Percentiles rank a stretch among this genome's conserved stretches.
phyloP scores from a whole-genome alignment of 2,888 invertebrate genomes.

The Spodoptera exigua region DNA sequence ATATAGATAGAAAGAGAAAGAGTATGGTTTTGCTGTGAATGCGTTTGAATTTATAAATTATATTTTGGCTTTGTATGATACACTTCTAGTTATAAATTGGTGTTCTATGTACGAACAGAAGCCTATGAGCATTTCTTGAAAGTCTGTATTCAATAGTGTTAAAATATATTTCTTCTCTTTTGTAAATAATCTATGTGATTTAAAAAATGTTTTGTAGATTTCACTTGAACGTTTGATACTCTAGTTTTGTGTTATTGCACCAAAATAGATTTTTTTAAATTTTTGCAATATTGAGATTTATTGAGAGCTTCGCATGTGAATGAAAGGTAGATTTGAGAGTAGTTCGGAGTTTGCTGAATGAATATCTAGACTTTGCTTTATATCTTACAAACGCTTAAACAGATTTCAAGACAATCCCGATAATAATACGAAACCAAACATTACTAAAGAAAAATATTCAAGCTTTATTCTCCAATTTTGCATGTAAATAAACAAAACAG shows the following conservation, averaged over 20 bases:
- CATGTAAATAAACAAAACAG: conserved; percentile 40
- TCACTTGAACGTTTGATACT: not conserved
- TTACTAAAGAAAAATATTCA: not conserved
- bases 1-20: conserved; percentile 1
- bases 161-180: too few relatives aligned
- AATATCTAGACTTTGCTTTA: conserved; percentile 45
- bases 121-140: too few relatives aligned
- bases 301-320: conserved; percentile 51
- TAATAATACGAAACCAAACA: too few relatives aligned
- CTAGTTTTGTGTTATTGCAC: conserved; percentile 13
- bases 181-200: too few relatives aligned
- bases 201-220: too few relatives aligned
- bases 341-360: conserved; percentile 48
- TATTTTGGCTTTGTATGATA: conserved; percentile 43
- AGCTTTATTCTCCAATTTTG: conserved; percentile 20
- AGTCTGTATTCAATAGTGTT: too few relatives aligned
- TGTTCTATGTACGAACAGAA: too few relatives aligned
- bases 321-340: conserved; percentile 49
- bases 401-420: not conserved
- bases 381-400: conserved; percentile 43
- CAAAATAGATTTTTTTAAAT: not conserved
- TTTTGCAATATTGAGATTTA: conserved; percentile 32
- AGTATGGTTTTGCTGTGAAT: conserved; percentile 34
- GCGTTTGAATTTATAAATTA: conserved; percentile 15
- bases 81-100: conserved; percentile 15